Conservation (phyloP, 2,888 invertebrate species). For the Eupeodes latifasciatus region DNA sequence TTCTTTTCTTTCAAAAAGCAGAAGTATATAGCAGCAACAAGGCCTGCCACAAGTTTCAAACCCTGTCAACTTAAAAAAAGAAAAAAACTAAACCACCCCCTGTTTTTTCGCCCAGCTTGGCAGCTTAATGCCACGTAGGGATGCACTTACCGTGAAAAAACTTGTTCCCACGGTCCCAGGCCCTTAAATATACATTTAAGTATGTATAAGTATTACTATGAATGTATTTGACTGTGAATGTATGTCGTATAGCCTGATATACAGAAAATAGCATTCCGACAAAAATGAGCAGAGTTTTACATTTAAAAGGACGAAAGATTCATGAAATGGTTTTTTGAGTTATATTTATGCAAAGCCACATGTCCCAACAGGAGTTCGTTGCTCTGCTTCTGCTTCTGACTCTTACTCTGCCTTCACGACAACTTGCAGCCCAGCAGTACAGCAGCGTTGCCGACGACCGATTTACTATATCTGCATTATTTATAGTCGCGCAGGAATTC, state of each 20-base stretch:
- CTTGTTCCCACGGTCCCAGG: slow-evolving; percentile 53
- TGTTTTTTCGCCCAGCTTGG: slow-evolving; percentile 13
- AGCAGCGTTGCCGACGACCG: not conserved
- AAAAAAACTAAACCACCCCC: not conserved
- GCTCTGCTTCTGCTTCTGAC: slow-evolving; percentile 23
- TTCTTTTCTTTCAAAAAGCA: not conserved
- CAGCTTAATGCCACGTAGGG: slow-evolving; percentile 58
- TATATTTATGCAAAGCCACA: slow-evolving; percentile 55
- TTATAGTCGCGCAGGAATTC: no score
- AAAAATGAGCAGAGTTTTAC: slow-evolving; percentile 54
- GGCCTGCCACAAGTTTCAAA: slow-evolving; percentile 15
- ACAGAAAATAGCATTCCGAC: slow-evolving; percentile 33
- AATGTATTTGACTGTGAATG: no score
- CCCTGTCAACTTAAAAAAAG: slow-evolving; percentile 14
- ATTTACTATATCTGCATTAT: not conserved
- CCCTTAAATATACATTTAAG: slow-evolving; percentile 28
- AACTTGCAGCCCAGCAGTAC: not conserved
- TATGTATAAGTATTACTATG: not conserved
- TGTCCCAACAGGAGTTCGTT: slow-evolving; percentile 61
- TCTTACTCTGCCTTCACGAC: no score
- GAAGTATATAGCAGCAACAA: slow-evolving; percentile 4
- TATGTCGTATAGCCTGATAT: not conserved
- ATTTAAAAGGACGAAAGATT: slow-evolving; percentile 62
- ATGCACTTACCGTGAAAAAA: slow-evolving; percentile 67
- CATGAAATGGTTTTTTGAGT: slow-evolving; percentile 51